Conservation (phyloP, 35 echinoderm and acorn worm species). For the Apostichopus japonicus region DNA sequence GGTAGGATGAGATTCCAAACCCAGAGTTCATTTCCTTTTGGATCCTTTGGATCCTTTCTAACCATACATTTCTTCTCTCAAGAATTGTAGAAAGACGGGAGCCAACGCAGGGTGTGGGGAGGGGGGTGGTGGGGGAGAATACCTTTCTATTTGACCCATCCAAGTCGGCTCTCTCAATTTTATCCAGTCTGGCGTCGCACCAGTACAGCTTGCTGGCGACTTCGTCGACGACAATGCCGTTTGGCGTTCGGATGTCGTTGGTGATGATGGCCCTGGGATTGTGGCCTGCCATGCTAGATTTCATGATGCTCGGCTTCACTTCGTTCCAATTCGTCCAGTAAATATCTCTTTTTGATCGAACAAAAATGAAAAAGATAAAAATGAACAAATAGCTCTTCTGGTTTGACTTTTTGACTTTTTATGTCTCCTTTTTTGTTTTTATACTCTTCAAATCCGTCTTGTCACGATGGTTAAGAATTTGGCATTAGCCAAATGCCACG, state of each 20-base stretch:
- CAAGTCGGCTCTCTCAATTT: conserved; percentile 85
- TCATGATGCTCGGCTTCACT: conserved; percentile 72
- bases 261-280: conserved; percentile 68
- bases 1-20: too few species aligned
- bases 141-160: conserved; percentile 88
- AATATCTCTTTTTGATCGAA: conserved; percentile 41
- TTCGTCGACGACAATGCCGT: conserved; percentile 73
- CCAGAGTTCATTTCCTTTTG: background rate
- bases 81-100: background rate
- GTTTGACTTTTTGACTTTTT: too few species aligned
- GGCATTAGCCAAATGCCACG: too few species aligned
- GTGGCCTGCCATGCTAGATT: conserved; percentile 42
- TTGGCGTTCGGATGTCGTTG: conserved; percentile 78
- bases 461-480: too few species aligned
- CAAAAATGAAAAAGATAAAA: background rate
- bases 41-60: background rate
- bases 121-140: background rate
- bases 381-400: too few species aligned
- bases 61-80: background rate
- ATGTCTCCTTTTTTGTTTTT: too few species aligned
- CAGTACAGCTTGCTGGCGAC: conserved; percentile 72
- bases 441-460: too few species aligned
- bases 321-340: conserved; percentile 98
- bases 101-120: too few species aligned
- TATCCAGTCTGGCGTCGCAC: conserved; percentile 91